These are phyloP conservation scores for Chamaetylas fuelleborni DNA, from an alignment of 2,113 vertebrate species.

Conservation along the genomic window DNA sequence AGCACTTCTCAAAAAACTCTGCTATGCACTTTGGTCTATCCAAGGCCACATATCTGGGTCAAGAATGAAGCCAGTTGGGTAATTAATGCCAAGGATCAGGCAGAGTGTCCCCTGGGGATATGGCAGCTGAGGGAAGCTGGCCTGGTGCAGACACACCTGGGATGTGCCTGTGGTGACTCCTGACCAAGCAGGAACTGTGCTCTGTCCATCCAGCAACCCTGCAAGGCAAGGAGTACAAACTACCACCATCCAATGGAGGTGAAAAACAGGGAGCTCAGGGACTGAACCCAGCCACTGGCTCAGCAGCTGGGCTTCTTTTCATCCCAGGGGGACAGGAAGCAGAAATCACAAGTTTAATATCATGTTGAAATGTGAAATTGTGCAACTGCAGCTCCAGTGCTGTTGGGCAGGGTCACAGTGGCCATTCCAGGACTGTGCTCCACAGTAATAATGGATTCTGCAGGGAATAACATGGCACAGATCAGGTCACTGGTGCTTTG, in stretches of 20 bases:
- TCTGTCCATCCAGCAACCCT: background rate
- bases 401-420: background rate
- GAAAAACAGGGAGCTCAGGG: rapidly evolving
- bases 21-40: background rate
- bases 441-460: background rate
- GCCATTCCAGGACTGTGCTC: background rate
- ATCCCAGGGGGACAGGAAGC: background rate
- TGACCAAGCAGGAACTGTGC: background rate
- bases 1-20: background rate
- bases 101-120: background rate
- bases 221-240: background rate
- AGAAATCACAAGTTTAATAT: background rate
- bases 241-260: rapidly evolving
- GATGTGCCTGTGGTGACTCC: background rate
- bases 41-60: background rate
- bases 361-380: background rate
- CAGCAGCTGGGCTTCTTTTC: background rate
- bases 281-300: background rate
- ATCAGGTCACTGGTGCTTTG: background rate
- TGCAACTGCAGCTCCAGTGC: background rate
- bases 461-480: rapidly evolving
- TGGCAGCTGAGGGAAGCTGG: background rate
- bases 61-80: background rate
- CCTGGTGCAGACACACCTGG: background rate
- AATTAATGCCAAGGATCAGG: background rate